phyloP scores from a whole-genome alignment of 2,888 invertebrate genomes.

The Ennomos erosarius region DNA sequence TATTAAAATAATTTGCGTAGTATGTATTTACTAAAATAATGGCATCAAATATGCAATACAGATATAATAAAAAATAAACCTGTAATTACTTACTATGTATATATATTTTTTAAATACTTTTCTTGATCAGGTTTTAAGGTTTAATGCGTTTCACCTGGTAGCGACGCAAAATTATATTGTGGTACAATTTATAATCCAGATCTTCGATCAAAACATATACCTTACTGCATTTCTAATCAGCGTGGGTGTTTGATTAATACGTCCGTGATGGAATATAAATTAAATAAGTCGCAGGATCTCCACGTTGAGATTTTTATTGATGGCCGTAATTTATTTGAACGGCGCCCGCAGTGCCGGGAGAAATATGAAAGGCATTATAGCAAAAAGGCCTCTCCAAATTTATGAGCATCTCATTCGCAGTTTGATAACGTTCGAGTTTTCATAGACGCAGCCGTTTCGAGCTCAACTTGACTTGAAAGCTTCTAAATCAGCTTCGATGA shows the following conservation, averaged over 20 bases:
- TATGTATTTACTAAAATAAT: too few relatives aligned
- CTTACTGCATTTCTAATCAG: conserved; percentile 24
- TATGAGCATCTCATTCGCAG: conserved; percentile 80
- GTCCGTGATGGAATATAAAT: conserved; percentile 81
- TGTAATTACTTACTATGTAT: too few relatives aligned
- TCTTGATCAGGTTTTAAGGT: too few relatives aligned
- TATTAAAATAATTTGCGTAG: too few relatives aligned
- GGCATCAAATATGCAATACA: too few relatives aligned
- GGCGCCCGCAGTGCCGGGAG: conserved; percentile 80
- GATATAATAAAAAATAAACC: too few relatives aligned
- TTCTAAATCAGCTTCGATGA: conserved; percentile 29
- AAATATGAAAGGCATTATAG: conserved; percentile 84
- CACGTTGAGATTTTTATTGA: conserved; percentile 82
- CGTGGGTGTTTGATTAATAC: conserved; percentile 79
- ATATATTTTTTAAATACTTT: too few relatives aligned
- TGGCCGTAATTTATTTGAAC: conserved; percentile 83
- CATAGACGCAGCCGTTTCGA: conserved; percentile 44
- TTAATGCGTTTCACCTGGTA: too few relatives aligned
- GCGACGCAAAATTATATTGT: too few relatives aligned
- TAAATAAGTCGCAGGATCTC: conserved; percentile 82
- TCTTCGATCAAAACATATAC: conserved; percentile 41
- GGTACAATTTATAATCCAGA: too few relatives aligned
- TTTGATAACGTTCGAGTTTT: conserved; percentile 71
- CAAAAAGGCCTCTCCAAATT: conserved; percentile 82
- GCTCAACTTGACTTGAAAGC: conserved; percentile 38